Base-by-base conservation (phyloP, 2,888 invertebrate species). In the Agrilus biguttatus region DNA sequence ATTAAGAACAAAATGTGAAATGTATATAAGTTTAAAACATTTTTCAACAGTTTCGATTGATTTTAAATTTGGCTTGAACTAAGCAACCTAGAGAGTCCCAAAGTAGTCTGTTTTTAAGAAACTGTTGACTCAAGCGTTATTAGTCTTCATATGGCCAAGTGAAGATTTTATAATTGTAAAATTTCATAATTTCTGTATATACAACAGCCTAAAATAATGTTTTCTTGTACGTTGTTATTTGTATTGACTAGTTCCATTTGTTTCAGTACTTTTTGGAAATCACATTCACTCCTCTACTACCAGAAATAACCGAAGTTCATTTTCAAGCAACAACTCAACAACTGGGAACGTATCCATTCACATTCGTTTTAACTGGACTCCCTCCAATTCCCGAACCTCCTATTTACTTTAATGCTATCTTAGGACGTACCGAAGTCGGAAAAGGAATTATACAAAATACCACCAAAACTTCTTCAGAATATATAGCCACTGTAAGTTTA, bases 291-390 rank as follows among this genome's bases (percentile, higher is more conserved):
- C 63, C 63, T 3, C 21, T 61, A 23, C 39, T 47, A 5, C 40
- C 51, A 8, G 52, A 49, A 12, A 51, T 52, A 40, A 45, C 41
- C 6, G 47, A 40, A 14, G 45, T 43, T 12, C 37, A 41, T 14
- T 42, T 60, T 10, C 54, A 57, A 35, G 47, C 54, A 6, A 47
- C 17, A 2, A 51, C 53, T 8, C n/a, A 28, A 6, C 55, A 54
- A 40, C 46, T 60, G 17, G 60, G 60, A 6, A 42, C 49, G 19
- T 60, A 52, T 48, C 47, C 48, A 40, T 62, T 57, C 46, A 45
- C 52, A 17, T 47, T 64, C 36, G 40, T 55, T 23, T 44, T 64
- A 37, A 49, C 45, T 14, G 57, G 59, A 10, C 44, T 48, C 17
- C 44, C 56, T 13, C 55, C 62, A 10, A 44, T 49, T 34, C 47